Evolutionary conservation across 2,888 invertebrate genomes (phyloP).

Genomic region (Sesia bembeciformis): DNA sequence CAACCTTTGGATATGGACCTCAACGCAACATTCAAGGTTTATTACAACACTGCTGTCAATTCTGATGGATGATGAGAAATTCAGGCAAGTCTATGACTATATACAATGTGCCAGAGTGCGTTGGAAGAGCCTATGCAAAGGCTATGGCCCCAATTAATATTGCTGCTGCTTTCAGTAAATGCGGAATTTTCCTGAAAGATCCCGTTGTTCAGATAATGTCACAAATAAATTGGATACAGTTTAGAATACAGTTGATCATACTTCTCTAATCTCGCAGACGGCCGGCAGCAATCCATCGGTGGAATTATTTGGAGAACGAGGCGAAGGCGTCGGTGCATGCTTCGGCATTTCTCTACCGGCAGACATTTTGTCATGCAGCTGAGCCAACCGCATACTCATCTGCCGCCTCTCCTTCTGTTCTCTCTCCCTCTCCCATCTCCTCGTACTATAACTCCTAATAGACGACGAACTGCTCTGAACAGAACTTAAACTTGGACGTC

Average conservation of each 20-base stretch:
- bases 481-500: slow-evolving; percentile 90
- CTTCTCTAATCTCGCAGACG: slow-evolving; percentile 86
- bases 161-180: too few relatives aligned
- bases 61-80: too few relatives aligned
- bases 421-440: slow-evolving; percentile 85
- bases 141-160: too few relatives aligned
- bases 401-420: slow-evolving; percentile 88
- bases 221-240: too few relatives aligned
- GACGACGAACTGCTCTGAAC: slow-evolving; percentile 89
- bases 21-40: too few relatives aligned
- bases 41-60: too few relatives aligned
- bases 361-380: slow-evolving; percentile 78
- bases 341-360: slow-evolving; percentile 61
- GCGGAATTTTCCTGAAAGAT: too few relatives aligned
- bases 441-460: slow-evolving; percentile 86
- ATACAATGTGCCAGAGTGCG: too few relatives aligned
- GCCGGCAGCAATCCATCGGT: slow-evolving; percentile 88
- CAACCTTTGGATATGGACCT: too few relatives aligned
- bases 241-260: slow-evolving; percentile 40
- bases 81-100: too few relatives aligned
- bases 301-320: slow-evolving; percentile 85
- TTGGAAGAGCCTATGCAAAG: too few relatives aligned
- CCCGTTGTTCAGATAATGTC: too few relatives aligned
- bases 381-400: slow-evolving; percentile 84
- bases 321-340: slow-evolving; percentile 80